These are phyloP conservation scores for Sclerodermus sp. DNA, from an alignment of 2,888 invertebrate genomes.

Conservation along the genomic window DNA sequence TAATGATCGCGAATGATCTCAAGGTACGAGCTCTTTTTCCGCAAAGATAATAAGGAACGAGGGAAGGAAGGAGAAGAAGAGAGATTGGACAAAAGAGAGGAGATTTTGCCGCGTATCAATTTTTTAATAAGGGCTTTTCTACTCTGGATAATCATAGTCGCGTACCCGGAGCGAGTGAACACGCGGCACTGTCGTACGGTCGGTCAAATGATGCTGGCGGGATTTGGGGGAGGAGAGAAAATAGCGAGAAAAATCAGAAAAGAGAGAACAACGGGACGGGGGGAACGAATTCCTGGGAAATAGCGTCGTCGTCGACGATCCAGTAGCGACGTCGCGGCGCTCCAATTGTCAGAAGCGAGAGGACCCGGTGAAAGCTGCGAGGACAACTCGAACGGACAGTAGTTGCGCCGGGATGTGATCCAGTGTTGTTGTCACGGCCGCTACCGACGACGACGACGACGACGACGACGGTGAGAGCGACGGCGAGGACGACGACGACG, in stretches of 20 bases:
- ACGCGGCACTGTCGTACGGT: too few species aligned
- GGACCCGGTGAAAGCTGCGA: background rate
- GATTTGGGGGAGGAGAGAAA: conserved; percentile 8
- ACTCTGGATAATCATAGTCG: too few species aligned
- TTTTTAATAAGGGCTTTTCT: too few species aligned
- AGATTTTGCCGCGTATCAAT: too few species aligned
- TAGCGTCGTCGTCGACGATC: conserved; percentile 6
- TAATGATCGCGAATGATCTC: too few species aligned
- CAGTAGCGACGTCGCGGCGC: background rate
- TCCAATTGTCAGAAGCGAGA: conserved; percentile 1
- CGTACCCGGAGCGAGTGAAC: too few species aligned
- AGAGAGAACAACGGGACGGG: background rate
- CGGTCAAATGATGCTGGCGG: conserved; percentile 25
- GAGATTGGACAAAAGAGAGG: too few species aligned
- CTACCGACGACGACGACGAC: conserved; percentile 17
- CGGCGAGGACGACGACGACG: background rate
- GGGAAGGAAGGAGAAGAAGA: background rate
- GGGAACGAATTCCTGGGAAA: conserved; percentile 8
- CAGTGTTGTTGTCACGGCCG: conserved; percentile 4
- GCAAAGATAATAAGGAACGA: too few species aligned
- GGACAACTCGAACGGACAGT: conserved; percentile 6
- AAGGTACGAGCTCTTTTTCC: too few species aligned
- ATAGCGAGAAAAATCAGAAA: background rate
- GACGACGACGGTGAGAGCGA: too few species aligned
- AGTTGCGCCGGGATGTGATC: conserved; percentile 11